These are phyloP conservation scores for Leptopilina boulardi DNA, from an alignment of 1,140 invertebrate genomes.

Conservation along the genomic window DNA sequence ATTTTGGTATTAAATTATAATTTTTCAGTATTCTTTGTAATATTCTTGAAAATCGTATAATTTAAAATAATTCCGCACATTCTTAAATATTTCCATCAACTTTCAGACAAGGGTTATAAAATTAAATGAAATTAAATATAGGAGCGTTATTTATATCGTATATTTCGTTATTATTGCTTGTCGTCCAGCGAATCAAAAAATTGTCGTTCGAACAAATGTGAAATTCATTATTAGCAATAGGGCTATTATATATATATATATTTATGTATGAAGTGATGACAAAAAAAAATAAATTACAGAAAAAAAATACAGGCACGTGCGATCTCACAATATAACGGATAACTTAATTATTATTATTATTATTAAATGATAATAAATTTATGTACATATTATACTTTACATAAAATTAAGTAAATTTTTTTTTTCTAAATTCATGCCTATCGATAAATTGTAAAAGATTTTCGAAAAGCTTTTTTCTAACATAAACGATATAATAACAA, in stretches of 20 bases:
- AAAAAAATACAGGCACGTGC: neutral
- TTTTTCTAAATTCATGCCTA: no score
- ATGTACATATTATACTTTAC: neutral
- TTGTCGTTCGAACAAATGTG: conserved; percentile 1
- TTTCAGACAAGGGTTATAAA: neutral
- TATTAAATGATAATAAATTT: conserved; percentile 15
- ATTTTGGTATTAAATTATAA: no score
- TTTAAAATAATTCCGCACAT: no score
- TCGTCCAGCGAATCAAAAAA: conserved; percentile 16
- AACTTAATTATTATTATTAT: neutral
- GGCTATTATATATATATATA: neutral
- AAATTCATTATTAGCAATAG: conserved; percentile 21
- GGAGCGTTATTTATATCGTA: conserved; percentile 7
- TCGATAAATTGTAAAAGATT: conserved; percentile 14
- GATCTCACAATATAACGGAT: neutral
- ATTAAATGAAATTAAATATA: neutral
- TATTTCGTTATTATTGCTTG: conserved; percentile 23
- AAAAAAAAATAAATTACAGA: conserved; percentile 6
- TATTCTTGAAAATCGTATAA: no score
- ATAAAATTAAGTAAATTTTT: neutral
- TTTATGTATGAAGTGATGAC: neutral
- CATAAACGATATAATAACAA: neutral
- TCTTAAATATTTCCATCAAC: neutral
- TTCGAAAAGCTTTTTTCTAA: neutral
- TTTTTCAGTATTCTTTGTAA: no score